Percentiles rank a stretch among this genome's conserved stretches.
These are phyloP conservation scores for Papilio demoleus DNA, from an alignment of 2,888 invertebrate genomes.

Conservation along the genomic window DNA sequence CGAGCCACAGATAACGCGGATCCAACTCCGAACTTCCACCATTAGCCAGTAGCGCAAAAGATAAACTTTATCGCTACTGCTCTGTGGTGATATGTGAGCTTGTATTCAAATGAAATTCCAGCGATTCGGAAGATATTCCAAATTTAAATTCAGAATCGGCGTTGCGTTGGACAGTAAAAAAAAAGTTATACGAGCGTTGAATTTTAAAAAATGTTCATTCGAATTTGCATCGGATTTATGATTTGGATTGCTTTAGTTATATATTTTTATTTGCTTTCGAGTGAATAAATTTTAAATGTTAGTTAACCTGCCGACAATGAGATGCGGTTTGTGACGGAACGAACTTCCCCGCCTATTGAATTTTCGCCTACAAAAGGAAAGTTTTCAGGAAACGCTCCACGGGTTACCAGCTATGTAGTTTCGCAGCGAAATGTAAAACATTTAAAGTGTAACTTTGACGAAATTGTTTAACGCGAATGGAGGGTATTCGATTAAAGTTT, in stretches of 20 bases:
- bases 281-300: slow-evolving; percentile 51
- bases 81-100: slow-evolving; percentile 42
- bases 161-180: slow-evolving; percentile 44
- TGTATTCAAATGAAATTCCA: slow-evolving; percentile 46
- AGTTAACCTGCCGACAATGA: slow-evolving; percentile 63
- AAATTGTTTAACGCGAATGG: slow-evolving; percentile 47
- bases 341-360: slow-evolving; percentile 75
- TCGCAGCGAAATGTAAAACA: slow-evolving; percentile 39
- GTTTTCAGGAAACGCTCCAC: slow-evolving; percentile 74
- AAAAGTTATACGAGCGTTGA: slow-evolving; percentile 49
- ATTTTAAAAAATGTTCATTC: slow-evolving; percentile 52
- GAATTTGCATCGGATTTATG: slow-evolving; percentile 51
- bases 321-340: slow-evolving; percentile 56
- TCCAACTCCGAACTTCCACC: slow-evolving; percentile 36
- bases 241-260: slow-evolving; percentile 38
- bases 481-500: slow-evolving; percentile 49
- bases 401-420: slow-evolving; percentile 63
- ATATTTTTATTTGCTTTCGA: slow-evolving; percentile 36
- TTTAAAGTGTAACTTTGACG: slow-evolving; percentile 46
- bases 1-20: slow-evolving; percentile 44
- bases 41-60: slow-evolving; percentile 35
- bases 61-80: slow-evolving; percentile 36
- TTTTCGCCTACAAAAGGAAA: slow-evolving; percentile 76
- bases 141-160: slow-evolving; percentile 55
- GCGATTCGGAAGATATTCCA: slow-evolving; percentile 49